Base-by-base conservation (phyloP, 2,888 invertebrate genomes). In the Seladonia tumulorum region DNA sequence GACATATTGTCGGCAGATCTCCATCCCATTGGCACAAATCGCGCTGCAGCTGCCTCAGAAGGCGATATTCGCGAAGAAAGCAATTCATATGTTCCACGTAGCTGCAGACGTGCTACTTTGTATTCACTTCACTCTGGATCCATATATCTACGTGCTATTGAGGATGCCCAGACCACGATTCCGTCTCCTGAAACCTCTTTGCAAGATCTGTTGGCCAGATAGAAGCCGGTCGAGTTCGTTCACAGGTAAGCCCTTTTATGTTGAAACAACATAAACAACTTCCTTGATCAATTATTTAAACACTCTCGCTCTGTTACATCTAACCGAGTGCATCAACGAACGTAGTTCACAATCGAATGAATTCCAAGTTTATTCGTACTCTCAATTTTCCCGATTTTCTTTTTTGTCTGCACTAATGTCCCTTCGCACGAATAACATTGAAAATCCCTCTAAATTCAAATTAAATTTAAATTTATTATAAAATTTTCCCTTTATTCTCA, bases 71-170 rank as follows among this genome's bases (percentile, higher is more conserved):
- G 80, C 81, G 5, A 88, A 85, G 42, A 94, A 92, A 90, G 79
- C 91, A 35, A 93, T 95, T 53, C 88, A 86, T 57, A 93, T 96
- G 57, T 96, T 96, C 85, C 96, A 96, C 86, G 94, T 95, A 35
- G 92, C 97, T 22, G 97, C 98, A 4, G 98, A 98, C 94, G 94
- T 97, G 81, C 95, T 98, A 82, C 97, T 98, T 95, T 97, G 97
- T 76, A 94, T 98, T 77, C 98, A 98, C 95, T 98, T 98, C 95
- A 97, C 97, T 49, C 96, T 98, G 87, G 97, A 98, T 95, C 98
- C 98, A 2, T 97, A 97, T 91, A 96, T 98, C 79, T 98, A 98
- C 95, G 98, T 98, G 75, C 95, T 98, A 47, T 96, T 97, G 94
- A 96, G 97, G 83, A 92, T 94, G 92, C 93, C 92, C 5, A 91